A percentile compares a stretch with the other conserved stretches of the same genome.
These are phyloP conservation scores for Anhinga rufa DNA, from an alignment of 2,113 vertebrate genomes.

Conservation along the genomic window DNA sequence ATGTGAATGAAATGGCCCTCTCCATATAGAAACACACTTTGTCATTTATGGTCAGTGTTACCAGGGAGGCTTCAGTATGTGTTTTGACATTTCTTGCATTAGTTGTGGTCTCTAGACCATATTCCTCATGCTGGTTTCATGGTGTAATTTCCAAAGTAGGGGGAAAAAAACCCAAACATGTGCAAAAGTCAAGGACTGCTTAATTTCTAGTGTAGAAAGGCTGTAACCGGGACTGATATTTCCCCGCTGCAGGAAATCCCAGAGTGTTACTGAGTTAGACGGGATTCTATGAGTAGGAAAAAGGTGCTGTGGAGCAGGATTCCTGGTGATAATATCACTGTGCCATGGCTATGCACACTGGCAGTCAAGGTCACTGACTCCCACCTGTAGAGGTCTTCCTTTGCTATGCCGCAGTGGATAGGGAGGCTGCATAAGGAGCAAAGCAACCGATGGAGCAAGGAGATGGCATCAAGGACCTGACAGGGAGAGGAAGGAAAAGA, in stretches of 20 bases:
- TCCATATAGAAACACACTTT: background rate
- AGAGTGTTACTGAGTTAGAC: background rate
- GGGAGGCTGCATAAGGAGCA: background rate
- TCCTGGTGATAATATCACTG: background rate
- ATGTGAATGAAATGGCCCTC: background rate
- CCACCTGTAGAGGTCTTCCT: background rate
- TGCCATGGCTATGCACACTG: background rate
- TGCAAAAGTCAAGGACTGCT: background rate
- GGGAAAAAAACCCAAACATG: fast-evolving
- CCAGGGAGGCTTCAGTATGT: background rate
- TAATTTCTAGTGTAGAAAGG: background rate
- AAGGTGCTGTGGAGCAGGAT: background rate
- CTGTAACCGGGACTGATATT: fast-evolving
- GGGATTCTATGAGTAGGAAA: background rate
- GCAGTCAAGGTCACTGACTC: background rate
- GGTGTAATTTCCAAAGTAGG: background rate
- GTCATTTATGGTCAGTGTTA: background rate
- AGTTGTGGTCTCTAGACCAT: background rate
- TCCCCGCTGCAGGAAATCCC: background rate
- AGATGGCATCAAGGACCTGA: background rate
- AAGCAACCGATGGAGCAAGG: background rate
- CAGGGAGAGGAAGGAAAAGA: background rate
- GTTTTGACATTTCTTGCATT: background rate
- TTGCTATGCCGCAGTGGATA: fast-evolving
- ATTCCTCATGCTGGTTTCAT: background rate